These are phyloP conservation scores for Oxyruncus cristatus DNA, from an alignment of 2,113 vertebrate species.

Conservation along the genomic window DNA sequence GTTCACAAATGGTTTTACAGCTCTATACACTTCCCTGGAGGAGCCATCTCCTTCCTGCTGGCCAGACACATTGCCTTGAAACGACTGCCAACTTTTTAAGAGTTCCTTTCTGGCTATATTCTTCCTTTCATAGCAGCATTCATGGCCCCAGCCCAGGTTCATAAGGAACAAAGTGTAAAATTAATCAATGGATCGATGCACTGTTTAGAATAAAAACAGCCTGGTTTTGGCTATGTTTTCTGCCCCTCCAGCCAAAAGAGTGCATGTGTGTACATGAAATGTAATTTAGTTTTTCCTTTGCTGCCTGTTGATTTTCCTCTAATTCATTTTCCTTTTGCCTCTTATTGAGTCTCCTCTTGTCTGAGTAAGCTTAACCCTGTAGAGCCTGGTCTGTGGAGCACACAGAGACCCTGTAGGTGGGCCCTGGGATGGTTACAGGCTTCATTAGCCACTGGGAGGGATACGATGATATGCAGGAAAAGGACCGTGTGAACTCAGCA, in stretches of 20 bases:
- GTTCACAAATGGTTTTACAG: slow-evolving; percentile 70
- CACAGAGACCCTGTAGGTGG: not conserved
- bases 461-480: not conserved
- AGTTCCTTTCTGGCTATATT: slow-evolving; percentile 64
- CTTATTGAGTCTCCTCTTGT: slow-evolving; percentile 35
- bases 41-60: slow-evolving; percentile 69
- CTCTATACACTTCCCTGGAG: slow-evolving; percentile 52
- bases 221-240: slow-evolving; percentile 48
- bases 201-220: slow-evolving; percentile 68
- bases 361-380: slow-evolving; percentile 45
- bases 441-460: not conserved
- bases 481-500: not conserved
- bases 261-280: slow-evolving; percentile 58
- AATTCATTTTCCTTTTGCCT: slow-evolving; percentile 67
- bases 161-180: slow-evolving; percentile 69
- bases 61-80: slow-evolving; percentile 65
- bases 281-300: slow-evolving; percentile 68
- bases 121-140: slow-evolving; percentile 55
- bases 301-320: slow-evolving; percentile 62
- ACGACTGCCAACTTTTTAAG: slow-evolving; percentile 49
- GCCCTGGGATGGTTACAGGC: not conserved
- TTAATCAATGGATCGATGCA: slow-evolving; percentile 67
- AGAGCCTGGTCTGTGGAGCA: not conserved
- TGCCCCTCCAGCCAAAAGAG: slow-evolving; percentile 58
- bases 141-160: slow-evolving; percentile 62